Evolutionary conservation across 2,888 invertebrate genomes (phyloP).

Genomic region (Pheosia gnoma): DNA sequence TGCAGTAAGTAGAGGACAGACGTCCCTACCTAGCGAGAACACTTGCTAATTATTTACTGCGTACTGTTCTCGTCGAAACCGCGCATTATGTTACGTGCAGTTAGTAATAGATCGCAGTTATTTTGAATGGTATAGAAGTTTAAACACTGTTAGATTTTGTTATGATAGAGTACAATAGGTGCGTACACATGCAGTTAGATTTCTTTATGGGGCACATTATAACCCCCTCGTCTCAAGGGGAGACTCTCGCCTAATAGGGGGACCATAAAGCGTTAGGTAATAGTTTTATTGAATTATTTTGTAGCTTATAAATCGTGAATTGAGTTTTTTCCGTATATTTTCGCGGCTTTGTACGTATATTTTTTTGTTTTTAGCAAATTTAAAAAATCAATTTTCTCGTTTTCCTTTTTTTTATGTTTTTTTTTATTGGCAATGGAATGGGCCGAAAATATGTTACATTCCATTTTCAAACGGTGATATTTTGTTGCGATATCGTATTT

Average conservation of each 20-base stretch:
- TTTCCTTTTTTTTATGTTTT: too few species aligned
- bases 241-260: background rate
- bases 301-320: constrained; percentile 36
- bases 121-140: constrained; percentile 20
- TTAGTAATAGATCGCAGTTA: background rate
- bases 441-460: too few species aligned
- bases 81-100: background rate
- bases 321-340: constrained; percentile 24
- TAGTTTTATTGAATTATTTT: constrained; percentile 26
- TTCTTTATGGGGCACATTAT: constrained; percentile 15
- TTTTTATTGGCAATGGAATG: too few species aligned
- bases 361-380: too few species aligned
- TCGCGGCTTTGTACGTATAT: constrained; percentile 49
- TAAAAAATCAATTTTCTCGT: too few species aligned
- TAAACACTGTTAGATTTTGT: constrained; percentile 46
- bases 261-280: background rate
- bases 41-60: too few species aligned
- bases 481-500: too few species aligned
- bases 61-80: too few species aligned
- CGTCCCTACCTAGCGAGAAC: too few species aligned
- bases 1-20: too few species aligned
- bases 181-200: constrained; percentile 39
- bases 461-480: too few species aligned
- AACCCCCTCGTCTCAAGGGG: background rate
- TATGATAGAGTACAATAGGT: constrained; percentile 59